These are phyloP conservation scores for Formica selysi DNA, from an alignment of 1,140 invertebrate genomes.

Conservation along the genomic window DNA sequence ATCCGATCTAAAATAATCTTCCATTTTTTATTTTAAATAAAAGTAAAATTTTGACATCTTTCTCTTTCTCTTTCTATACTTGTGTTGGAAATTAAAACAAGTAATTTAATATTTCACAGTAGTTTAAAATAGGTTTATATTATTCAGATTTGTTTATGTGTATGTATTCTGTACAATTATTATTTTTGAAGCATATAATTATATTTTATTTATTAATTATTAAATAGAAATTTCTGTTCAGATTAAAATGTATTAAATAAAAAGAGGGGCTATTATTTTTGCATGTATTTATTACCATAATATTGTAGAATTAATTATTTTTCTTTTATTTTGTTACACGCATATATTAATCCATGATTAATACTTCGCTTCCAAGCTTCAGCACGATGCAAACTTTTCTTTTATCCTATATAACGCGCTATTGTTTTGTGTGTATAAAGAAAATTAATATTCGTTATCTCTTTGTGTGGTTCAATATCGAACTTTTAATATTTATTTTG, in stretches of 20 bases:
- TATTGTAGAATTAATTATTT: constrained; percentile 12
- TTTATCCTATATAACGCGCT: constrained; percentile 6
- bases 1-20: constrained; percentile 9
- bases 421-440: neutral
- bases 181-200: neutral
- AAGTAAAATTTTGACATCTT: neutral
- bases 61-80: neutral
- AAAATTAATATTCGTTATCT: constrained; percentile 43
- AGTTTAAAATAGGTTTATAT: constrained; percentile 9
- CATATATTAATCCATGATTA: constrained; percentile 9
- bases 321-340: neutral
- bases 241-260: neutral
- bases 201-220: neutral
- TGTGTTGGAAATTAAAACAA: neutral
- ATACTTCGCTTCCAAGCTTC: constrained; percentile 1
- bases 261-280: constrained; percentile 6
- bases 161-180: neutral
- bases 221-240: neutral
- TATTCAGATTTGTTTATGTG: neutral
- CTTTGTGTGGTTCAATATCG: neutral
- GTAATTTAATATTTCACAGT: neutral
- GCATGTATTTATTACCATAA: neutral
- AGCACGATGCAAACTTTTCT: constrained; percentile 4
- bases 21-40: constrained; percentile 34
- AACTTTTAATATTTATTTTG: constrained; percentile 32